phyloP scores from a whole-genome alignment of 1,140 invertebrate genomes.

The Drosophila truncata region DNA sequence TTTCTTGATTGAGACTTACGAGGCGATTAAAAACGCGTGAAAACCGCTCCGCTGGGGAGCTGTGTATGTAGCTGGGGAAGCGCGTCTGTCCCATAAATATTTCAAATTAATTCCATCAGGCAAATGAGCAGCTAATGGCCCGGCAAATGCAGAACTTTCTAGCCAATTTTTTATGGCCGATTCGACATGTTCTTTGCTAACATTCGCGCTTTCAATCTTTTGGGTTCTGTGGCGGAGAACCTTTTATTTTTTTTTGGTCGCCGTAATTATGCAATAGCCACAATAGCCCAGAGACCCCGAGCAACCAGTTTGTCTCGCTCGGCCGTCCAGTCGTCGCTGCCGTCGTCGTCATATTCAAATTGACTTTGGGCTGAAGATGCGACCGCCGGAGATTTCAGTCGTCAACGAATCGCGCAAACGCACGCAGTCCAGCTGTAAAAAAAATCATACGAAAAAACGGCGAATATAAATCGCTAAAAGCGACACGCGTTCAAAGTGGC shows the following conservation, averaged over 20 bases:
- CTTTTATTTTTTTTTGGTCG: constrained; percentile 40
- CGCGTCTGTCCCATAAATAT: constrained; percentile 28
- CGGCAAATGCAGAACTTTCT: constrained; percentile 45
- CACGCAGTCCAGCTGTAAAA: constrained; percentile 51
- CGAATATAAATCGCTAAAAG: constrained; percentile 6
- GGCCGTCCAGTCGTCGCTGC: constrained; percentile 32
- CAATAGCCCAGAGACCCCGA: constrained; percentile 27
- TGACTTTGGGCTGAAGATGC: constrained; percentile 72
- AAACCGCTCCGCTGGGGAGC: constrained; percentile 26
- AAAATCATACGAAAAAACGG: constrained; percentile 15
- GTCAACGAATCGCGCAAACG: constrained; percentile 68
- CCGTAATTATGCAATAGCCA: constrained; percentile 74
- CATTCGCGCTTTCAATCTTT: constrained; percentile 36
- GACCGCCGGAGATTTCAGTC: constrained; percentile 61
- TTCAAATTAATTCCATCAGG: constrained; percentile 41
- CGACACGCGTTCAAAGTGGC: constrained; percentile 31
- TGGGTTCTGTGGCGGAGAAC: constrained; percentile 48
- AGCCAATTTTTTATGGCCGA: constrained; percentile 29
- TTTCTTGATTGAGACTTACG: constrained; percentile 38
- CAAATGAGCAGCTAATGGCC: constrained; percentile 47
- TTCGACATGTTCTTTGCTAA: constrained; percentile 5
- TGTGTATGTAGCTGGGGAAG: background rate
- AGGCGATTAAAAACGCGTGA: constrained; percentile 56
- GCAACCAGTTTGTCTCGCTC: constrained; percentile 70
- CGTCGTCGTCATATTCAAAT: constrained; percentile 77